Conservation (phyloP, 2,113 vertebrate species). For the Cephalopholis sonnerati region DNA sequence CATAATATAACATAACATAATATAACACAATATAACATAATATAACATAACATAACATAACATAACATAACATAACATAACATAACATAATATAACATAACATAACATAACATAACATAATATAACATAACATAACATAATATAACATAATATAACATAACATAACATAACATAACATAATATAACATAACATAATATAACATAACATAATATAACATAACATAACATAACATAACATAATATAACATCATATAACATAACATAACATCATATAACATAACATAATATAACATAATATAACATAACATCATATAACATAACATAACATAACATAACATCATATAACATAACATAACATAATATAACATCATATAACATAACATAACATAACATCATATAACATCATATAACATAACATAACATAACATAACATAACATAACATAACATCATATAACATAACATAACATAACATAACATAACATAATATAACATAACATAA, state of each 20-base stretch:
- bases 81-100: not conserved
- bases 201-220: not conserved
- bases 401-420: no score
- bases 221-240: not conserved
- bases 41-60: not conserved
- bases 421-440: not conserved
- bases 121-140: no score
- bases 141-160: not conserved
- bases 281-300: not conserved
- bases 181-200: no score
- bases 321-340: not conserved
- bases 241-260: no score
- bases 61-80: no score
- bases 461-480: not conserved
- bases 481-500: no score
- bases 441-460: no score
- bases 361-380: no score
- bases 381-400: not conserved
- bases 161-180: not conserved
- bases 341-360: not conserved
- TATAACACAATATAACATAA: no score
- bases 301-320: no score
- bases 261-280: no score
- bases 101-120: not conserved
- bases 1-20: not conserved